These are phyloP conservation scores for Orius insidiosus DNA, from an alignment of 1,140 invertebrate species.

Conservation along the genomic window DNA sequence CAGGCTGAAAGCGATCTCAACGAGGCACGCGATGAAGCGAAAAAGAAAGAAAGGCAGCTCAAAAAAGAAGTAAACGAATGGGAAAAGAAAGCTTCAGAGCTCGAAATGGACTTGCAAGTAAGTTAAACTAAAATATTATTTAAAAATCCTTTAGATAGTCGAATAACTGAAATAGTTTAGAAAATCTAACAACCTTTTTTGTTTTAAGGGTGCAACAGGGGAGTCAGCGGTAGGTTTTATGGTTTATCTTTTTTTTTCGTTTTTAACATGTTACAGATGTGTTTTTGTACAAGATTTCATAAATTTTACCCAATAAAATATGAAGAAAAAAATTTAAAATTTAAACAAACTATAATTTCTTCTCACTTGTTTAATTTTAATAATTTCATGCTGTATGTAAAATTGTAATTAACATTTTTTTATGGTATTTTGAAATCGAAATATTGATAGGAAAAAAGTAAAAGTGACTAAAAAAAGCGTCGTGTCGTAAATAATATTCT, in stretches of 20 bases:
- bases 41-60: constrained; percentile 33
- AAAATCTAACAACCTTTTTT: constrained; percentile 1
- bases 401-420: no score
- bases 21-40: constrained; percentile 35
- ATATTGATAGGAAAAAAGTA: no score
- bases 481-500: no score
- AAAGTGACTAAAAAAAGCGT: no score
- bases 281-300: no score
- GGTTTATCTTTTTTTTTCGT: not conserved
- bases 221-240: constrained; percentile 11
- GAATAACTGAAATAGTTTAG: constrained; percentile 6
- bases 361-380: no score
- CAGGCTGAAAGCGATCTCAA: constrained; percentile 17
- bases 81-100: constrained; percentile 38
- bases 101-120: constrained; percentile 43
- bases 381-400: no score
- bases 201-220: constrained; percentile 10
- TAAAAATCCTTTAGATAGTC: constrained; percentile 7
- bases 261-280: no score
- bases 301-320: no score
- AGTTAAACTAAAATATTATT: not conserved
- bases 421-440: no score
- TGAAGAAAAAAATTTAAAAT: no score
- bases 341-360: no score
- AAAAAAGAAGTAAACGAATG: constrained; percentile 34